Evolutionary conservation across 2,797 vertebrate species (phyloP).

Genomic region (Crossoptilon crossoptilon): DNA sequence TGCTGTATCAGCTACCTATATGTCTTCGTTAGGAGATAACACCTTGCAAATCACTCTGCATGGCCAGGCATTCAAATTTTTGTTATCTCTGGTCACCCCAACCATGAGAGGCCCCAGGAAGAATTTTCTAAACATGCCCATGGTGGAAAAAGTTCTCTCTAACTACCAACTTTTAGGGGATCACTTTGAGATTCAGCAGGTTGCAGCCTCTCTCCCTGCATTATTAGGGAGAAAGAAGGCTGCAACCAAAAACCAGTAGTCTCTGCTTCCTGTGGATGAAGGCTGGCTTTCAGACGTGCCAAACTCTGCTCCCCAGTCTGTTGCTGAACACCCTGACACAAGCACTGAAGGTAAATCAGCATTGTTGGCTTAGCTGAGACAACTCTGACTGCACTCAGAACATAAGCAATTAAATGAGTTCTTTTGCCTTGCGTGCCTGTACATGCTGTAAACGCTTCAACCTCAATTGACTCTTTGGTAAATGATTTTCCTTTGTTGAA

Average conservation of each 20-base stretch:
- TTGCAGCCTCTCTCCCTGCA: background rate
- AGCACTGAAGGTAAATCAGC: conserved; percentile 24
- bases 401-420: conserved; percentile 72
- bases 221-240: background rate
- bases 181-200: background rate
- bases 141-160: background rate
- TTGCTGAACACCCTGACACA: background rate
- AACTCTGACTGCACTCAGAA: conserved; percentile 9
- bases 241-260: background rate
- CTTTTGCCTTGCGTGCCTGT: conserved; percentile 57
- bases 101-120: background rate
- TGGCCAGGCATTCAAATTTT: background rate
- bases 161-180: background rate
- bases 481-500: conserved; percentile 79
- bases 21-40: background rate
- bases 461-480: conserved; percentile 80
- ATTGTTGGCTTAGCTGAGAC: background rate
- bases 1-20: background rate
- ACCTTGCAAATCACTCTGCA: background rate
- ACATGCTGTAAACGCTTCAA: conserved; percentile 76
- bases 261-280: background rate
- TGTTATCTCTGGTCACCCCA: background rate
- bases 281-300: background rate
- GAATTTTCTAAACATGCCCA: background rate
- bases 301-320: background rate